These are phyloP conservation scores for Rhabdomys pumilio DNA, from an alignment of 2,797 vertebrate genomes.

Conservation along the genomic window DNA sequence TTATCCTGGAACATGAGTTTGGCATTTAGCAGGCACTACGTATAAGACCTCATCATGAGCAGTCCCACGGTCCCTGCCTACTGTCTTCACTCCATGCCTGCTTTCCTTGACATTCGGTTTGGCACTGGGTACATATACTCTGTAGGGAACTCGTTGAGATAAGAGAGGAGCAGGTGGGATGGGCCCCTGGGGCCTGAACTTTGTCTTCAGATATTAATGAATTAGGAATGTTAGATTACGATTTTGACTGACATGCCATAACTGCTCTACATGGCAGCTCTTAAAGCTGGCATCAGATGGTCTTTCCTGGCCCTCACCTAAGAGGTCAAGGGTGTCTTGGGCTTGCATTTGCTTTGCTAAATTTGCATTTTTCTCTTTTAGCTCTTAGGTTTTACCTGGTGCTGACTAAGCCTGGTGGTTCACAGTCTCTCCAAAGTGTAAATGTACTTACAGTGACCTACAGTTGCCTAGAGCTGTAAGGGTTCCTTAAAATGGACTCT, in stretches of 20 bases:
- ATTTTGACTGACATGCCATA: background rate
- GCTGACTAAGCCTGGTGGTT: constrained; percentile 10
- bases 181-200: background rate
- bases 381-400: background rate
- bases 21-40: background rate
- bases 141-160: background rate
- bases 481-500: background rate
- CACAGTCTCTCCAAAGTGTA: background rate
- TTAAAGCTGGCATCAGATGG: background rate
- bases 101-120: background rate
- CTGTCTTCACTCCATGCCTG: background rate
- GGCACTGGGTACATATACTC: background rate
- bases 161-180: background rate
- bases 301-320: background rate
- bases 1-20: background rate
- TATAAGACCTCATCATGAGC: background rate
- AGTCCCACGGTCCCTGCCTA: background rate
- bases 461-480: background rate
- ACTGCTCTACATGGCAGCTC: background rate
- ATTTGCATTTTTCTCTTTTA: background rate
- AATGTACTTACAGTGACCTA: background rate
- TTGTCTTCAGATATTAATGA: background rate
- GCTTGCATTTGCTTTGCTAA: background rate
- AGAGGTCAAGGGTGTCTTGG: background rate
- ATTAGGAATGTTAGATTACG: background rate